phyloP scores from a whole-genome alignment of 2,797 vertebrate genomes.

The Limosa lapponica region DNA sequence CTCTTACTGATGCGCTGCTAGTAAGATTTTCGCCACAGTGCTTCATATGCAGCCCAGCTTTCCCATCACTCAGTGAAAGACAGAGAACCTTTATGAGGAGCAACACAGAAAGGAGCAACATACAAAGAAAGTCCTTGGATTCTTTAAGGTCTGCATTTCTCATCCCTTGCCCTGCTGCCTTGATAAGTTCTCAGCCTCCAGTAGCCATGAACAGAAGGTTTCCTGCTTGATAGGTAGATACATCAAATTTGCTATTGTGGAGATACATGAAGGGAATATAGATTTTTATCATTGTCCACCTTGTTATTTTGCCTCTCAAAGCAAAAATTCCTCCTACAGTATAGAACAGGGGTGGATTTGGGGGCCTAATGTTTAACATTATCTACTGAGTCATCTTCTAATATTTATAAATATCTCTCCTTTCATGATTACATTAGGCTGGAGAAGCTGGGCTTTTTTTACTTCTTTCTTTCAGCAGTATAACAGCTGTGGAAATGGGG shows the following conservation, averaged over 20 bases:
- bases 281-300: background rate
- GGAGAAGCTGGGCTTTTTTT: background rate
- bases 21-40: background rate
- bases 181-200: background rate
- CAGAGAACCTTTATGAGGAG: background rate
- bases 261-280: background rate
- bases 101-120: background rate
- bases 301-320: background rate
- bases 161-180: background rate
- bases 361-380: background rate
- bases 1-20: background rate
- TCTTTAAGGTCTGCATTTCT: background rate
- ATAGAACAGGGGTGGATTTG: background rate
- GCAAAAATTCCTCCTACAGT: background rate
- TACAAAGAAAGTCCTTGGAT: background rate
- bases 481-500: background rate
- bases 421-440: background rate
- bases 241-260: background rate
- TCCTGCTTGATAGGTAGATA: background rate
- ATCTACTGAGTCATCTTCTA: background rate
- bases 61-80: background rate
- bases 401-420: background rate
- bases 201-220: background rate
- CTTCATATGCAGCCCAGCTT: background rate
- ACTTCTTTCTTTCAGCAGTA: background rate